Percentiles rank a stretch among this genome's conserved stretches.
Conservation (phyloP, 2,797 vertebrate species). For the Acomys russatus region DNA sequence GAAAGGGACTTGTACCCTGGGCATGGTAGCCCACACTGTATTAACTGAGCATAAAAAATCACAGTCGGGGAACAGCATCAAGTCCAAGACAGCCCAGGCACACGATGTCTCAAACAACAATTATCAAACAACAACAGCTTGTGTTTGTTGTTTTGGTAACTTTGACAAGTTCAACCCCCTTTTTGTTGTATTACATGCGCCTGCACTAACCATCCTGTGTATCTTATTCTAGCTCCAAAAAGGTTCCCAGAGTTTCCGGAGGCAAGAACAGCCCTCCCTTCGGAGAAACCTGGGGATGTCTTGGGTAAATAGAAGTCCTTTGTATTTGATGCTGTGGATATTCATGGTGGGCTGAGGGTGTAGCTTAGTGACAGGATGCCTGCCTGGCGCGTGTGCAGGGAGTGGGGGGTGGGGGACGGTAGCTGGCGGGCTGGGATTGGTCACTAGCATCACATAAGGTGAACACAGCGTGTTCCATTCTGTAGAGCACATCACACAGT, state of each 20-base stretch:
- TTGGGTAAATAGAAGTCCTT: conserved; percentile 77
- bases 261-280: conserved; percentile 73
- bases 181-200: neutral
- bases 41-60: neutral
- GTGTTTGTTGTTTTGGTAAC: conserved; percentile 42
- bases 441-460: too few relatives aligned
- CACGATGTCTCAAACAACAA: neutral
- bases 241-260: conserved; percentile 83
- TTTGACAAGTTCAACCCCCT: conserved; percentile 22
- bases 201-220: conserved; percentile 67
- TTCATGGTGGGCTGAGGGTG: neutral
- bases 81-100: neutral
- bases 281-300: conserved; percentile 70
- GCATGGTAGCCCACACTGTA: neutral
- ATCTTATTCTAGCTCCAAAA: conserved; percentile 80
- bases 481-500: neutral
- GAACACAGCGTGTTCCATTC: neutral
- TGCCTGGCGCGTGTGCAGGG: neutral
- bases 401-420: too few relatives aligned
- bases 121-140: neutral
- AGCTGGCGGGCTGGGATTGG: neutral
- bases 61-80: neutral
- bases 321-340: neutral
- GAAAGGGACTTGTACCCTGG: neutral
- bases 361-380: neutral